Base-by-base conservation (phyloP, 2,888 invertebrate genomes). In the Drosophila neotestacea region DNA sequence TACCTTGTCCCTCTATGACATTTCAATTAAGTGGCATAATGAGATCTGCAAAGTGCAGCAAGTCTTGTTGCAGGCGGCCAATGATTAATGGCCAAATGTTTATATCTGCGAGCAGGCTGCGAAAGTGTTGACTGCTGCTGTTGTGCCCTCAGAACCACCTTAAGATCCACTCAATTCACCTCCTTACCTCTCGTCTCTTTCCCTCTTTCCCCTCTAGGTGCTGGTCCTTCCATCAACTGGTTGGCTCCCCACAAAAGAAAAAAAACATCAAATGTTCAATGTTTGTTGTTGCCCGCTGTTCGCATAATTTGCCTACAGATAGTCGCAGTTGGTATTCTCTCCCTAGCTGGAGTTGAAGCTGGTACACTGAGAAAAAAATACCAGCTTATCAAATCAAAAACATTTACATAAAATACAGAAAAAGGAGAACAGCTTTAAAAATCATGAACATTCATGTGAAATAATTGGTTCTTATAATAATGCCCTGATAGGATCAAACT, bases 51-150 rank as follows among this genome's bases (percentile, higher is more conserved):
- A 67, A 67, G 74, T 75, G 66, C 80, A 68, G 66, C 86, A 75
- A 67, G 27, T 44, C 51, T 66, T 71, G 42, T 68, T 54, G 62
- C 85, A 72, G 75, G 77, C 81, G 70, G 73, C 51, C 71, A 64
- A 74, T 85, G 84, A 85, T 88, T 85, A 87, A 85, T 85, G 89
- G 78, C 73, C 81, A 78, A 89, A 86, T 81, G 87, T 74, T 77
- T 71, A 71, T 71, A 86, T 84, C 81, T 71, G 64, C 60, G 64
- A 56, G 55, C 73, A 47, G 68, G 22, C 69, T 71, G 77, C 82
- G 84, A 89, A 85, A 89, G 85, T 85, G 85, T 85, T 85, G 85
- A 85, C 83, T 89, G 87, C 69, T 70, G 62, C 61, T 70, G 75
- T 54, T 74, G 69, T 69, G 28, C 46, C 50, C 41, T 50, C 39